Percentiles rank a stretch among this genome's conserved stretches.
Conservation (phyloP, 1,140 invertebrate genomes). For the Uloborus diversus region DNA sequence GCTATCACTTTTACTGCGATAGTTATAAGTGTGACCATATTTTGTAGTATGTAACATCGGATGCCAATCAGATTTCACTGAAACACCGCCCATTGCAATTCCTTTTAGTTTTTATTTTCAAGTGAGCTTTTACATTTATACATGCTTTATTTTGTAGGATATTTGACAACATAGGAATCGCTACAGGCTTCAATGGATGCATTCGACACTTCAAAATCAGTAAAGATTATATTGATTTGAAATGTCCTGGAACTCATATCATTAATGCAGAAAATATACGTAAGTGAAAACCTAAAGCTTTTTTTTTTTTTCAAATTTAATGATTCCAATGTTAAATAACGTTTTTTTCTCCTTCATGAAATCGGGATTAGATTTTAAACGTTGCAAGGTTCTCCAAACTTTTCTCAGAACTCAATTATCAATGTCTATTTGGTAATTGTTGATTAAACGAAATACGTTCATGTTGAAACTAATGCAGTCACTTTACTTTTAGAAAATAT, state of each 20-base stretch:
- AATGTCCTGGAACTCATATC: constrained; percentile 62
- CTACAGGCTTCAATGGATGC: constrained; percentile 83
- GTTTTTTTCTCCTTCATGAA: not conserved
- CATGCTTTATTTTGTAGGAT: constrained; percentile 69
- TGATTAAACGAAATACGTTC: too few species aligned
- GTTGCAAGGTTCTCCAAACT: too few species aligned
- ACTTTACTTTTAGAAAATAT: too few species aligned
- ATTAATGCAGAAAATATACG: constrained; percentile 57
- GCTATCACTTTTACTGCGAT: too few species aligned
- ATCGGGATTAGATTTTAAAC: too few species aligned
- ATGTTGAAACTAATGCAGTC: too few species aligned
- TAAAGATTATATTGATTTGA: constrained; percentile 72
- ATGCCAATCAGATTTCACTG: not conserved
- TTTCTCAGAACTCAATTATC: too few species aligned
- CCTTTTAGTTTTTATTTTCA: not conserved
- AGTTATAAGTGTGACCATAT: too few species aligned
- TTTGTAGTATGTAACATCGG: too few species aligned
- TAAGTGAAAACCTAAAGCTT: constrained; percentile 17
- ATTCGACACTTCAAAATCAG: constrained; percentile 81
- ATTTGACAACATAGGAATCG: constrained; percentile 85
- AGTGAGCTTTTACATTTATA: not conserved
- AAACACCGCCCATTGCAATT: not conserved
- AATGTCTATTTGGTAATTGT: too few species aligned
- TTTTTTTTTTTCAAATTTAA: not conserved
- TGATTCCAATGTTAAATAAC: not conserved